Percentiles rank a stretch among this genome's conserved stretches.
phyloP scores from a whole-genome alignment of 2,113 vertebrate genomes.

The Engystomops pustulosus region DNA sequence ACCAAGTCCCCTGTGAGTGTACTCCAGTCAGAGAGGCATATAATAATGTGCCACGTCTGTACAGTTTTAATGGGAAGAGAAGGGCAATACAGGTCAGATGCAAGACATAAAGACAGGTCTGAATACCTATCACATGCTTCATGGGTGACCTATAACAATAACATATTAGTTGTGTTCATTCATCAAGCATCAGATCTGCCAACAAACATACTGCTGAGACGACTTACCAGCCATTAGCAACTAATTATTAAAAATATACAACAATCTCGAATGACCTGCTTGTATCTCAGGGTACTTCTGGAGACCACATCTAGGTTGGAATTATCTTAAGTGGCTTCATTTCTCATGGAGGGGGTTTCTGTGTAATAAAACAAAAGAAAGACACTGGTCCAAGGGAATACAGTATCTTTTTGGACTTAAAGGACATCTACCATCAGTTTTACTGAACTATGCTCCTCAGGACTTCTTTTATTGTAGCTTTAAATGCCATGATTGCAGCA shows the following conservation, averaged over 20 bases:
- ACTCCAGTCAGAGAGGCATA: conserved; percentile 38
- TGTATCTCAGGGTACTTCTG: neutral
- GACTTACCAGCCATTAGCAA: conserved; percentile 2
- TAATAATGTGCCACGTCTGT: conserved; percentile 53
- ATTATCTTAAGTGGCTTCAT: neutral
- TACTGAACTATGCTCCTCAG: no score
- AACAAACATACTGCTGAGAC: neutral
- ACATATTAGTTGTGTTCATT: conserved; percentile 57
- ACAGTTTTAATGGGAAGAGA: conserved; percentile 43
- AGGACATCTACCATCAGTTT: no score
- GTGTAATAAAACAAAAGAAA: neutral
- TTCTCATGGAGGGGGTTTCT: no score
- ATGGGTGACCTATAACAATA: conserved; percentile 55
- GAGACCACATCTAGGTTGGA: neutral
- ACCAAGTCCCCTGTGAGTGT: conserved; percentile 48
- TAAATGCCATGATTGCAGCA: no score
- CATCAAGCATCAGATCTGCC: conserved; percentile 2
- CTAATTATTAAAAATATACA: conserved; percentile 2
- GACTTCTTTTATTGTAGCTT: no score
- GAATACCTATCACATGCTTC: conserved; percentile 27
- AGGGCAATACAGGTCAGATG: conserved; percentile 45
- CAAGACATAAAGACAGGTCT: conserved; percentile 25
- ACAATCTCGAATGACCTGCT: neutral
- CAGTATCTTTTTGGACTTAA: no score
- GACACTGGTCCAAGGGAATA: neutral